Conservation (phyloP, 2,797 vertebrate genomes). For the Neosilurus hyrtlii region DNA sequence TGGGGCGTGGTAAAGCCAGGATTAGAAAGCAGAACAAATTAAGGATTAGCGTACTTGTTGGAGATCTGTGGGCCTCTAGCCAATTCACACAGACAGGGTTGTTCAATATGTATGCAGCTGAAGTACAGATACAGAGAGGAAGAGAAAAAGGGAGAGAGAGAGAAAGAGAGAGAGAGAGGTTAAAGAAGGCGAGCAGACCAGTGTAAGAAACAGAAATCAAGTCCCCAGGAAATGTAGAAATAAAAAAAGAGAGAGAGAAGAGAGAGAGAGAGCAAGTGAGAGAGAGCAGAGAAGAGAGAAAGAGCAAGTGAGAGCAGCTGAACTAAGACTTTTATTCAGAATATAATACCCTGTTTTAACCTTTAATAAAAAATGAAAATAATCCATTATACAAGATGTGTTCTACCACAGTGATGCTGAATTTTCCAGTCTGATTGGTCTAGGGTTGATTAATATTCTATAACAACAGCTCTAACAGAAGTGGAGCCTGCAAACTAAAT, state of each 20-base stretch:
- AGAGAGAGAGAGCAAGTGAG: background rate
- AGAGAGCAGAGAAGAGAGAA: background rate
- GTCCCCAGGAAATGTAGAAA: background rate
- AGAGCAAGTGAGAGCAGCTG: background rate
- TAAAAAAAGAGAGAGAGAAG: background rate
- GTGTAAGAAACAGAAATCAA: background rate
- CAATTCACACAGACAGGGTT: slow-evolving; percentile 53
- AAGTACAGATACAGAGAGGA: slow-evolving; percentile 45
- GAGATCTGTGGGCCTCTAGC: slow-evolving; percentile 56
- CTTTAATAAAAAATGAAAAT: background rate
- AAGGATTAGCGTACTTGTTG: slow-evolving; percentile 61
- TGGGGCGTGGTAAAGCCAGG: background rate
- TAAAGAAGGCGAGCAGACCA: background rate
- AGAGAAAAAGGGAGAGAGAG: slow-evolving; percentile 23
- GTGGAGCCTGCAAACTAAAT: background rate
- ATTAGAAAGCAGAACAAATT: slow-evolving; percentile 3
- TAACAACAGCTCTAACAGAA: background rate
- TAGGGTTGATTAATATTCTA: background rate
- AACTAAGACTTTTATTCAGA: background rate
- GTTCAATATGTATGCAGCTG: slow-evolving; percentile 63
- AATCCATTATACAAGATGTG: background rate
- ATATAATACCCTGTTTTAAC: background rate
- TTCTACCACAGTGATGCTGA: background rate
- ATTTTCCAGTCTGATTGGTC: background rate
- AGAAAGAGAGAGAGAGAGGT: slow-evolving; percentile 15